Evolutionary conservation across 2,797 vertebrate genomes (phyloP).

Genomic region (Syngnathus acus): DNA sequence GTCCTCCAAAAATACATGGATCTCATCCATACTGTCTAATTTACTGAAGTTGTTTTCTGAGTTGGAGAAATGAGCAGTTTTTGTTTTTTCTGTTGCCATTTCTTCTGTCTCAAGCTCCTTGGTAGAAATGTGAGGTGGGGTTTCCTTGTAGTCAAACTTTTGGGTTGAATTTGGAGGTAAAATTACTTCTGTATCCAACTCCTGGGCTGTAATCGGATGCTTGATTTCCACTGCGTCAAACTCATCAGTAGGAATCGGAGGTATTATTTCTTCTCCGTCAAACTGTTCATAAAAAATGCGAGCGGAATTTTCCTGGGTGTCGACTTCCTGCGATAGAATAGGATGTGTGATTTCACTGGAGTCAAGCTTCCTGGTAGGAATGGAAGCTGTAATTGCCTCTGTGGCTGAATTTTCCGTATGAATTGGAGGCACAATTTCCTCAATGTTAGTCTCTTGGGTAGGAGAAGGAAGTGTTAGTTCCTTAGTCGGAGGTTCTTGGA

Average conservation of each 20-base stretch:
- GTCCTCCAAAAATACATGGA: constrained; percentile 11
- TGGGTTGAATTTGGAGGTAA: constrained; percentile 32
- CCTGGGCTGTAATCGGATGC: not conserved
- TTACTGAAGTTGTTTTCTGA: constrained; percentile 14
- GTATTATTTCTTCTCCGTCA: not conserved
- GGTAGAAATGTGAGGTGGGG: not conserved
- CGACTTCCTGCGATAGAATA: not conserved
- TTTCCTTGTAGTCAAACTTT: constrained; percentile 32
- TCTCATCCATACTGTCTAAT: constrained; percentile 19
- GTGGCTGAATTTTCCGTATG: constrained; percentile 31
- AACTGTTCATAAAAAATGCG: not conserved
- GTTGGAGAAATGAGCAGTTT: constrained; percentile 24
- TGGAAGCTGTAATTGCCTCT: constrained; percentile 19
- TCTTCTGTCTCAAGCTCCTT: not conserved
- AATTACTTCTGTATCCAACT: constrained; percentile 35
- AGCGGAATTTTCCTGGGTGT: not conserved
- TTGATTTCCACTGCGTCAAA: not conserved
- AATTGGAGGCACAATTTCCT: constrained; percentile 42
- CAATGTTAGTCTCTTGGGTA: not conserved
- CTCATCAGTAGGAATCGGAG: not conserved
- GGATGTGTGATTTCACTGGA: not conserved
- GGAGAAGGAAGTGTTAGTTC: not conserved
- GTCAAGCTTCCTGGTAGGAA: not conserved
- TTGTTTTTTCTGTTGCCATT: constrained; percentile 30
- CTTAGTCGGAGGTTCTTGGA: not conserved